A percentile compares a stretch with the other conserved stretches of the same genome.
These are phyloP conservation scores for Acrossocheilus fasciatus DNA, from an alignment of 2,797 vertebrate genomes.

Conservation along the genomic window DNA sequence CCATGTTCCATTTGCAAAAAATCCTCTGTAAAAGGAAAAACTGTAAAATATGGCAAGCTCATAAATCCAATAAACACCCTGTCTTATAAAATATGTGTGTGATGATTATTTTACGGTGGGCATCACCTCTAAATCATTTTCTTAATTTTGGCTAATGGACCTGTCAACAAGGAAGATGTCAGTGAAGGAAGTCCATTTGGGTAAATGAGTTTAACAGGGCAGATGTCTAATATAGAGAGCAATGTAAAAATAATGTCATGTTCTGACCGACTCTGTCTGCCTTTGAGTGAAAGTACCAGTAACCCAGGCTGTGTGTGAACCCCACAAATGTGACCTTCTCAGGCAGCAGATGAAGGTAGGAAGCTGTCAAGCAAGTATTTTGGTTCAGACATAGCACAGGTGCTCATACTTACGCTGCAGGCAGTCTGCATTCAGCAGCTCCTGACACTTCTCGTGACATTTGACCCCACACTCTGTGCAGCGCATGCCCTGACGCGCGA, in stretches of 20 bases:
- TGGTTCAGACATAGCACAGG: neutral
- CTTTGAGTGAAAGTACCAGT: neutral
- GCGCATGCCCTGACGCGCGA: slow-evolving; percentile 97
- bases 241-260: neutral
- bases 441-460: slow-evolving; percentile 99
- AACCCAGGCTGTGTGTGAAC: neutral
- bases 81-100: slow-evolving; percentile 11
- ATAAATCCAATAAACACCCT: slow-evolving; percentile 25
- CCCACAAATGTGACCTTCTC: neutral
- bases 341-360: neutral
- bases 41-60: slow-evolving; percentile 6
- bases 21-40: neutral
- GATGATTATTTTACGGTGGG: slow-evolving; percentile 32
- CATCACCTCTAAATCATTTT: slow-evolving; percentile 40
- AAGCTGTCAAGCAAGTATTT: neutral
- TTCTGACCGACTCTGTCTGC: neutral
- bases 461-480: slow-evolving; percentile 96
- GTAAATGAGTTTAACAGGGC: slow-evolving; percentile 31
- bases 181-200: slow-evolving; percentile 37
- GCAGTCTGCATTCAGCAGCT: slow-evolving; percentile 97
- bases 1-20: slow-evolving; percentile 2
- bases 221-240: neutral
- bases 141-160: slow-evolving; percentile 40
- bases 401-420: slow-evolving; percentile 84
- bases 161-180: slow-evolving; percentile 37